Percentiles rank a stretch among this genome's conserved stretches.
phyloP scores from a whole-genome alignment of 2,113 vertebrate species.

The Macquaria ambigua region DNA sequence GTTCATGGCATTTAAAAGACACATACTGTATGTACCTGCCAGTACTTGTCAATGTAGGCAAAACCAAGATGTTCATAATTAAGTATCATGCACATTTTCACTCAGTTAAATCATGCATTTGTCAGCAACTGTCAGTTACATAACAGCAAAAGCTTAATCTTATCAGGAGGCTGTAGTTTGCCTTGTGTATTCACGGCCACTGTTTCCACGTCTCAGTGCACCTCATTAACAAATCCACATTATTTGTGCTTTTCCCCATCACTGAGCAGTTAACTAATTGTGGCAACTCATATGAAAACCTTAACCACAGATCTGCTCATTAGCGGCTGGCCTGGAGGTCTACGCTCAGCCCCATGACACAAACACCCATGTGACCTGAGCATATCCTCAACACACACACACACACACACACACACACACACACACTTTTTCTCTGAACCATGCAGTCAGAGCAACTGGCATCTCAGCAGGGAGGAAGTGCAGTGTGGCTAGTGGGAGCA shows the following conservation, averaged over 20 bases:
- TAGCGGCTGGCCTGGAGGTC: conserved; percentile 40
- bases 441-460: conserved; percentile 54
- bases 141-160: conserved; percentile 30
- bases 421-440: conserved; percentile 17
- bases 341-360: conserved; percentile 29
- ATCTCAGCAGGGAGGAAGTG: conserved; percentile 57
- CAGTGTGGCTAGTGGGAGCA: background rate
- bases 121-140: background rate
- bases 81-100: background rate
- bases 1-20: background rate
- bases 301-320: conserved; percentile 64
- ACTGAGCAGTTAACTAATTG: conserved; percentile 63
- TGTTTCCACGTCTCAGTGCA: conserved; percentile 38
- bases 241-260: conserved; percentile 55
- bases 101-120: background rate
- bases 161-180: conserved; percentile 19
- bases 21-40: background rate
- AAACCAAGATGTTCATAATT: background rate
- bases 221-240: conserved; percentile 65
- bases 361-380: conserved; percentile 37
- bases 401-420: conserved; percentile 12
- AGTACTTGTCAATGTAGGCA: background rate
- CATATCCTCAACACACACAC: conserved; percentile 9
- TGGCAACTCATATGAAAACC: conserved; percentile 32
- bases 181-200: background rate